Base-by-base conservation (phyloP, 2,113 vertebrate species). In the Cardinalis cardinalis region DNA sequence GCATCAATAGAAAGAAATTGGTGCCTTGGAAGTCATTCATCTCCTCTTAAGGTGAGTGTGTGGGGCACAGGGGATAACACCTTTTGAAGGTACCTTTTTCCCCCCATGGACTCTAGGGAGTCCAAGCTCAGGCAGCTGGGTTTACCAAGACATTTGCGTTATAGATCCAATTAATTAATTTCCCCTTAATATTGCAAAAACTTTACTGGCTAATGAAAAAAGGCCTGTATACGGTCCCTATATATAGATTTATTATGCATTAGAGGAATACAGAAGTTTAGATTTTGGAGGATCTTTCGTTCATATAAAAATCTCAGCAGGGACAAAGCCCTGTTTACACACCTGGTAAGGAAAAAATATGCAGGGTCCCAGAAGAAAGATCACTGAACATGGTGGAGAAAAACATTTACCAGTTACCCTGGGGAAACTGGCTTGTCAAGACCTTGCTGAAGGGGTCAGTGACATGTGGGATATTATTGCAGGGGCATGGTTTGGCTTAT, bases 371-470 rank as follows among this genome's bases (percentile, higher is more conserved):
- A 51, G n/a, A 92, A 85, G 17, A 69, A 41, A 72, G 17, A 49
- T 51, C 18, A 82, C n/a, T 59, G 66, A 68, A 70, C 20, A 46
- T 8, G 23, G 14, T 17, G 51, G 36, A 84, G 40, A 87, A 81
- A 84, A 91, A 71, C 4, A 25, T 46, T 66, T 52, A 32, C 66
- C 58, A 88, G 12, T 21, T 40, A 87, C 56, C 40, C 44, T 28
- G 53, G 14, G 63, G 72, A 96, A 90, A 53, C 34, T 38, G 56
- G 46, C 53, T 72, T 70, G 24, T 87, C 89, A 60, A 49, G n/a
- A 58, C 77, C 38, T 82, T 71, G 56, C 40, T 82, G 83, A 84
- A 85, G 51, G 63, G 44, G 44, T 76, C 55, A 64, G 25, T 71
- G 68, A 91, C 34, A 25, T 29, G 29, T 25, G n/a, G 26, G 69